Evolutionary conservation across 2,113 vertebrate genomes (phyloP).

Genomic region (Xenopus borealis): DNA sequence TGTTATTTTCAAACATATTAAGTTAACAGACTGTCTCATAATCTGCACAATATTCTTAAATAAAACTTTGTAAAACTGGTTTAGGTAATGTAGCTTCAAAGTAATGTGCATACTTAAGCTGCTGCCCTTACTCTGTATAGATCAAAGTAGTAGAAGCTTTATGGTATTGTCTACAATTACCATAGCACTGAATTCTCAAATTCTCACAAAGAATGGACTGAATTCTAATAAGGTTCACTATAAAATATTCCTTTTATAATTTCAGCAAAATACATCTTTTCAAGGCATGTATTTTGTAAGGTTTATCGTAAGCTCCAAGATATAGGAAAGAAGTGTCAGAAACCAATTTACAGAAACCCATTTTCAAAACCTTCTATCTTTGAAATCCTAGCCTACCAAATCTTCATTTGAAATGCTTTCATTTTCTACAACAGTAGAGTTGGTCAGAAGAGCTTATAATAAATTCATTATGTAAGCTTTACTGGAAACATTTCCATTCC

Average conservation of each 20-base stretch:
- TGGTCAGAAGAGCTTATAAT: slow-evolving; percentile 41
- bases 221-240: slow-evolving; percentile 43
- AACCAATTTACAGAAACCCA: slow-evolving; percentile 41
- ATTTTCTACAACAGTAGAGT: slow-evolving; percentile 49
- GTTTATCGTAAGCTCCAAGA: slow-evolving; percentile 45
- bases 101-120: slow-evolving; percentile 30
- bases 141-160: slow-evolving; percentile 31
- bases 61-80: neutral
- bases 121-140: slow-evolving; percentile 29
- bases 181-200: slow-evolving; percentile 32
- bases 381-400: slow-evolving; percentile 38
- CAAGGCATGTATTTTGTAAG: slow-evolving; percentile 44
- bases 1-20: neutral
- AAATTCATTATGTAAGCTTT: slow-evolving; percentile 40
- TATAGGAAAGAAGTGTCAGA: slow-evolving; percentile 39
- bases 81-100: slow-evolving; percentile 23
- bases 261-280: slow-evolving; percentile 48
- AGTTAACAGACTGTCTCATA: neutral
- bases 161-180: slow-evolving; percentile 41
- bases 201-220: slow-evolving; percentile 25
- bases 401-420: slow-evolving; percentile 50
- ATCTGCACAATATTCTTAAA: too few relatives aligned
- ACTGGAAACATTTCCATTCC: slow-evolving; percentile 34
- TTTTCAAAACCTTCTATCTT: slow-evolving; percentile 42
- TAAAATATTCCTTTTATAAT: slow-evolving; percentile 47